phyloP scores from a whole-genome alignment of 2,888 invertebrate species.

The Chloroclystis v-ata region DNA sequence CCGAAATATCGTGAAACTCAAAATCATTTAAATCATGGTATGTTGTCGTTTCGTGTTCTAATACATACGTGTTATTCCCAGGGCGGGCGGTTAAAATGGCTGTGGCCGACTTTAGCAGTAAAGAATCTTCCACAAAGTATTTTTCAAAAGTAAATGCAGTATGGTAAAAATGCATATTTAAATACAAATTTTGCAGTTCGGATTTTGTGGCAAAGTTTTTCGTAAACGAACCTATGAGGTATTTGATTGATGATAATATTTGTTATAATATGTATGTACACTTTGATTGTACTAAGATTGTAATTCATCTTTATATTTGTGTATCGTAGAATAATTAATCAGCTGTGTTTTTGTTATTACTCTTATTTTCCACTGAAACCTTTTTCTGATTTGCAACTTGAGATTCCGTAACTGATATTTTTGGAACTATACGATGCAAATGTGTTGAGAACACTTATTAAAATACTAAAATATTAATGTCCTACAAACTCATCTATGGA shows the following conservation, averaged over 20 bases:
- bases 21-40: no score
- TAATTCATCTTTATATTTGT: constrained; percentile 13
- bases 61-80: no score
- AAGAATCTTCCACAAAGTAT: background rate
- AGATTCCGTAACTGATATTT: no score
- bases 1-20: no score
- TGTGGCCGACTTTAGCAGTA: background rate
- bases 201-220: background rate
- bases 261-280: constrained; percentile 7
- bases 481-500: no score
- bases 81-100: constrained; percentile 29
- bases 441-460: no score
- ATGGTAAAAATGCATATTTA: background rate
- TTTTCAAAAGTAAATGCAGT: background rate
- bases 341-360: no score
- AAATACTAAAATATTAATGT: no score
- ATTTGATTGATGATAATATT: constrained; percentile 1
- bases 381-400: no score
- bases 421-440: no score
- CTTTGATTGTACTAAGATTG: constrained; percentile 1
- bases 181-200: background rate
- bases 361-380: no score
- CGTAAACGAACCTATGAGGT: background rate
- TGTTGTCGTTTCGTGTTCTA: no score
- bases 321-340: background rate